Evolutionary conservation across 2,888 invertebrate genomes (phyloP).

Genomic region (Cryptosula pallasiana): DNA sequence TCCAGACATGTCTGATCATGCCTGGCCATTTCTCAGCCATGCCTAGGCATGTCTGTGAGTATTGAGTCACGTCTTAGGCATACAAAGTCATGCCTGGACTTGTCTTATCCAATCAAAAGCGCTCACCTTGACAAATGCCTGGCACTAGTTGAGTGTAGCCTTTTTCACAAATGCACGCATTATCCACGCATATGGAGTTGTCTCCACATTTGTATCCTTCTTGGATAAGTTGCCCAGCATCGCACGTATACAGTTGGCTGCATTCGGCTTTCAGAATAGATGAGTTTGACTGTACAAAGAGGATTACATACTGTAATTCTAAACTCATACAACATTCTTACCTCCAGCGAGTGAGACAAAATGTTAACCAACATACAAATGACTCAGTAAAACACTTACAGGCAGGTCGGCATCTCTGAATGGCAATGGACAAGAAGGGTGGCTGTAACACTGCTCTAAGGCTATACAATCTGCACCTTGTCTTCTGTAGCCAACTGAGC

Average conservation of each 20-base stretch:
- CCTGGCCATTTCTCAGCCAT: no score
- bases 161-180: neutral
- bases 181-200: neutral
- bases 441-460: neutral
- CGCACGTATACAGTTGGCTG: neutral
- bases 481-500: neutral
- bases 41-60: neutral
- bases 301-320: no score
- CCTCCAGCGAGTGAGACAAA: no score
- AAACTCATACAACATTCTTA: no score
- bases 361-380: no score
- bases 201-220: neutral
- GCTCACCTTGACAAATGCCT: no score
- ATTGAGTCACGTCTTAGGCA: no score
- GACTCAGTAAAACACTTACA: no score
- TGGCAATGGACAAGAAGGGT: neutral
- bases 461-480: neutral
- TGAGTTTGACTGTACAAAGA: neutral
- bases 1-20: no score
- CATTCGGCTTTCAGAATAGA: neutral
- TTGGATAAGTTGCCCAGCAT: neutral
- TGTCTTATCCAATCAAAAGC: no score
- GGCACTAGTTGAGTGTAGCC: no score
- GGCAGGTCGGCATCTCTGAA: slow-evolving; percentile 16
- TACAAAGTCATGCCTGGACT: no score